Evolutionary conservation across 2,797 vertebrate genomes (phyloP), one percentile per base, ranked within the genome.

Genomic region (Chaunax sp.): DNA sequence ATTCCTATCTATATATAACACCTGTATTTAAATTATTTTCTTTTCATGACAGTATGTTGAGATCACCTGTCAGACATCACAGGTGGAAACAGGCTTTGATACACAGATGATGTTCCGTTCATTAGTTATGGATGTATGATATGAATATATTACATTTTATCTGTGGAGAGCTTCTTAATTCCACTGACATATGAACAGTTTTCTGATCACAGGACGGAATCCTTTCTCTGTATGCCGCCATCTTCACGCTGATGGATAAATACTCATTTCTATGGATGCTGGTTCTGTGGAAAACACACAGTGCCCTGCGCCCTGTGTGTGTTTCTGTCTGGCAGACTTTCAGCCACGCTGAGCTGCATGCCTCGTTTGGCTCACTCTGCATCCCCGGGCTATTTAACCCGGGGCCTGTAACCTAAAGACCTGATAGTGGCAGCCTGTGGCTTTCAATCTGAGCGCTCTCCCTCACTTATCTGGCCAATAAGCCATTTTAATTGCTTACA

Each of bases 401-500:
- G 5, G 66, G 70, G 79, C 37, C 72, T 89, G 89, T 85, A 92
- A 92, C 90, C 82, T 76, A 82, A 89, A 83, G 83, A 90, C 84
- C 77, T 64, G 83, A 86, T 83, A 72, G 67, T 76, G 70, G 84
- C 78, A 79, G 89, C 69, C 86, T 89, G 91, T 88, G 91, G 90
- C 85, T 92, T 89, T 68, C 83, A 65, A 63, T 84, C 84, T 57
- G 86, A 91, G 90, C 81, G 19, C 90, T 75, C 68, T 76, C 67
- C 82, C 81, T 71, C 87, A 82, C 88, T 92, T 91, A 91, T 91
- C 88, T 87, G 88, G 84, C 81, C 85, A 86, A 91, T 88, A 89
- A 90, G 88, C 83, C 72, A 47, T 85, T 91, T 91, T 91, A 93
- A 92, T 92, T 91, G 90, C 88, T 88, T 87, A 85, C 90, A 89